phyloP scores from a whole-genome alignment of 2,797 vertebrate genomes.

The Erethizon dorsatum region DNA sequence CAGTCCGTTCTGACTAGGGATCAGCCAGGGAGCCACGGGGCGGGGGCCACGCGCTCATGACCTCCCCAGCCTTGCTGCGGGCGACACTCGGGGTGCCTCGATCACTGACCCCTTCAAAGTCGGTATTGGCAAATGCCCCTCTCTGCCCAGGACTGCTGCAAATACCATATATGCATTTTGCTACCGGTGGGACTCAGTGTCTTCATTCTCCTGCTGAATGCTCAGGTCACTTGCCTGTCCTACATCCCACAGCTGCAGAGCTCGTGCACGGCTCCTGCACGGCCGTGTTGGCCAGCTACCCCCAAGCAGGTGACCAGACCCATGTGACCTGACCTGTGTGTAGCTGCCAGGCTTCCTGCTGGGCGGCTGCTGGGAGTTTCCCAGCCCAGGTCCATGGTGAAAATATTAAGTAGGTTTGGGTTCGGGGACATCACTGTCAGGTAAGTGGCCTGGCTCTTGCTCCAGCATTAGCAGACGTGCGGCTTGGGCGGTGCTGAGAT shows the following conservation, averaged over 20 bases:
- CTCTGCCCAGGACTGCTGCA: accelerated
- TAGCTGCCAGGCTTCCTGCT: background rate
- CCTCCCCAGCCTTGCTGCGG: background rate
- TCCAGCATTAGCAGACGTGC: background rate
- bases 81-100: background rate
- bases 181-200: too few relatives aligned
- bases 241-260: background rate
- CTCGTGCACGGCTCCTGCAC: background rate
- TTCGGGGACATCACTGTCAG: background rate
- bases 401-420: background rate
- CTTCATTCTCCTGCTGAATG: background rate
- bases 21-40: accelerated
- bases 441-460: background rate
- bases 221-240: background rate
- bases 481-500: background rate
- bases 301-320: background rate
- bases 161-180: accelerated
- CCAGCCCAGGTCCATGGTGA: background rate
- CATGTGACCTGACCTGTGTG: background rate
- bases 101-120: background rate
- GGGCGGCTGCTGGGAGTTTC: background rate
- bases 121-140: accelerated
- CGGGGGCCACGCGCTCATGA: background rate
- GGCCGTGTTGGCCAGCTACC: background rate
- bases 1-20: background rate